These are phyloP conservation scores for Drosophila quinaria DNA, from an alignment of 2,888 invertebrate genomes.

Conservation along the genomic window DNA sequence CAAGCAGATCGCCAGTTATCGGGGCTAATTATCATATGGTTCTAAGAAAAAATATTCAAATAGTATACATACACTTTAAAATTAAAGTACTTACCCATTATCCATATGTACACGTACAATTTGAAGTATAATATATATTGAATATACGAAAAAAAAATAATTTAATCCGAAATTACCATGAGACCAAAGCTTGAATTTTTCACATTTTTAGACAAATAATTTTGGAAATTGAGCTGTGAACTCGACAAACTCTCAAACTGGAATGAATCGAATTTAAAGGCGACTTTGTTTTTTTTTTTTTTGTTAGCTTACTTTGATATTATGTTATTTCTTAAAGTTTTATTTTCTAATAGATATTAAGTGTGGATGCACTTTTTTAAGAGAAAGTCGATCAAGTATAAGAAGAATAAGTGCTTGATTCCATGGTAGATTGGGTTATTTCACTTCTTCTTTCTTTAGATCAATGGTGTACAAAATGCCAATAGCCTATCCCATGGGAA, in stretches of 20 bases:
- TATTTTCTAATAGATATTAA: not conserved
- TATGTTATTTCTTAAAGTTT: not conserved
- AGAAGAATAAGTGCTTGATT: too few species aligned
- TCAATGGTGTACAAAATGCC: too few species aligned
- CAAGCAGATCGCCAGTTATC: slow-evolving; percentile 8
- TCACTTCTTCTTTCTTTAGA: too few species aligned
- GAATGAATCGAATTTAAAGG: not conserved
- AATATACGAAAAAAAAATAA: too few species aligned
- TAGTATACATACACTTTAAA: not conserved
- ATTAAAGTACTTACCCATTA: not conserved
- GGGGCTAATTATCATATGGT: not conserved
- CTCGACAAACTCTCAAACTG: not conserved
- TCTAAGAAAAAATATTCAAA: not conserved
- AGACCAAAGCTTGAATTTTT: not conserved
- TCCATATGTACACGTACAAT: not conserved
- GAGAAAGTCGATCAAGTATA: too few species aligned
- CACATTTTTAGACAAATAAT: slow-evolving; percentile 1
- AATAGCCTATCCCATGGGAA: too few species aligned
- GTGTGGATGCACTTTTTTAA: too few species aligned
- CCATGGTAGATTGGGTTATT: too few species aligned
- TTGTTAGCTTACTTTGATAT: not conserved
- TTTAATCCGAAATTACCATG: too few species aligned
- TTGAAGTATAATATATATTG: not conserved
- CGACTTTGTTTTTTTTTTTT: not conserved
- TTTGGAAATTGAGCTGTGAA: not conserved